Evolutionary conservation across 1,140 invertebrate species (phyloP), one percentile per base, ranked within the genome.

Genomic region (Thereuonema tuberculata): DNA sequence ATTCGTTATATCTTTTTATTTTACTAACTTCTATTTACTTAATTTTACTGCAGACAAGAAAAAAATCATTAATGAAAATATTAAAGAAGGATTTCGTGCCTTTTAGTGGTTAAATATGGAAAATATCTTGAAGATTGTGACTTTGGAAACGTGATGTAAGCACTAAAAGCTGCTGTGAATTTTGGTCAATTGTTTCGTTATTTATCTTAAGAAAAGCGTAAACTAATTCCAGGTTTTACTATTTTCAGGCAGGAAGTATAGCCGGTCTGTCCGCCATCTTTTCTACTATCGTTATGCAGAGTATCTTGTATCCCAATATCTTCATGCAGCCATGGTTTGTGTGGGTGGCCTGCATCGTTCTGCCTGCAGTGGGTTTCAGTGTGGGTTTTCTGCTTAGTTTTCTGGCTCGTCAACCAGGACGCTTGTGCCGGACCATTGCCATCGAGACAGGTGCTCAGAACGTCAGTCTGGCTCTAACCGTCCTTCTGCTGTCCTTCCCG

Each of bases 361-460:
- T 75, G 3, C 75, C 74, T 0, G 63, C 70, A 24, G 27, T 67
- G 43, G 75, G 75, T 3, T 71, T 76, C 53, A 56, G 62, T 12
- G 61, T 75, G 3, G 75, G 74, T 14, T 77, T 69, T 59, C 5
- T 62, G 15, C 62, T 70, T 0, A 70, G 73, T 1, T 64, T 61
- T 53, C 26, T 76, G 3, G 69, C 66, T 47, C 62, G 70, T 23
- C 66, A 68, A 63, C 60, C 65, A 37, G 60, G 65, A 23, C 24
- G 61, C 23, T 62, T 66, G 21, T 27, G 70, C 28, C 61, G 73
- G 59, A 76, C 75, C 3, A 69, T 76, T 52, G 71, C 72, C 17
- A 71, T 76, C 26, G 75, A 76, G 65, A 72, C 71, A 0, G 74
- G 75, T 15, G 70, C 76, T 25, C 75, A 76, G 49, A 76, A 76